phyloP scores from a whole-genome alignment of 2,888 invertebrate species.

The Nymphalis polychloros region DNA sequence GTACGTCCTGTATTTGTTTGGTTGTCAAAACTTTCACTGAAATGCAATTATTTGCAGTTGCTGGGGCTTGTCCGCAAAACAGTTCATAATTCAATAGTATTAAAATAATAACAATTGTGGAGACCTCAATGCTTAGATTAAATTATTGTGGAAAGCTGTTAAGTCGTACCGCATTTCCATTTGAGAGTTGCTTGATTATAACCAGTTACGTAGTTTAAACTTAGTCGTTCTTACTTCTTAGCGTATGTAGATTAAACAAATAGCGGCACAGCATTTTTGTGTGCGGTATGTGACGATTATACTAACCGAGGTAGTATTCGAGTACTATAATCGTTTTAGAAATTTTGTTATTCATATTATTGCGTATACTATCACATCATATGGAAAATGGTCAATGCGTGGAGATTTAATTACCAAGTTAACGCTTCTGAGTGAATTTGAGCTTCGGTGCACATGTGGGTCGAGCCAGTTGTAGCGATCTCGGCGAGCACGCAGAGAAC shows the following conservation, averaged over 20 bases:
- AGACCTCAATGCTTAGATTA: slow-evolving; percentile 46
- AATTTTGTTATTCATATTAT: not conserved
- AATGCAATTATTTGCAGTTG: slow-evolving; percentile 52
- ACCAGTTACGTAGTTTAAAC: slow-evolving; percentile 23
- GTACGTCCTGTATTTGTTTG: slow-evolving; percentile 46
- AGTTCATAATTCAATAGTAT: slow-evolving; percentile 52
- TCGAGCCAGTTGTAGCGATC: slow-evolving; percentile 37
- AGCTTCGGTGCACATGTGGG: slow-evolving; percentile 41
- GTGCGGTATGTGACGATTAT: too few relatives aligned
- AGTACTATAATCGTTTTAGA: not conserved
- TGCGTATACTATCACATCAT: slow-evolving; percentile 14
- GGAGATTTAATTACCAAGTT: slow-evolving; percentile 41
- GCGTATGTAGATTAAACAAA: not conserved
- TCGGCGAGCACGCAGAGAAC: slow-evolving; percentile 26
- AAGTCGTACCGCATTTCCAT: slow-evolving; percentile 44
- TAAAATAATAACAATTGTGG: slow-evolving; percentile 49
- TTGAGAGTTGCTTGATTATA: slow-evolving; percentile 29
- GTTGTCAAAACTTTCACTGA: slow-evolving; percentile 58
- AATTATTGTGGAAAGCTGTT: slow-evolving; percentile 51
- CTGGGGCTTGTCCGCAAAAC: slow-evolving; percentile 52
- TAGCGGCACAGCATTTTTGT: not conserved
- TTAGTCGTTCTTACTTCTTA: not conserved
- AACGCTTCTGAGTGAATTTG: slow-evolving; percentile 37
- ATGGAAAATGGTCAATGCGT: slow-evolving; percentile 32
- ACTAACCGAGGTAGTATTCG: too few relatives aligned